Base-by-base conservation (phyloP, 2,888 invertebrate species). In the Drosophila rellima region DNA sequence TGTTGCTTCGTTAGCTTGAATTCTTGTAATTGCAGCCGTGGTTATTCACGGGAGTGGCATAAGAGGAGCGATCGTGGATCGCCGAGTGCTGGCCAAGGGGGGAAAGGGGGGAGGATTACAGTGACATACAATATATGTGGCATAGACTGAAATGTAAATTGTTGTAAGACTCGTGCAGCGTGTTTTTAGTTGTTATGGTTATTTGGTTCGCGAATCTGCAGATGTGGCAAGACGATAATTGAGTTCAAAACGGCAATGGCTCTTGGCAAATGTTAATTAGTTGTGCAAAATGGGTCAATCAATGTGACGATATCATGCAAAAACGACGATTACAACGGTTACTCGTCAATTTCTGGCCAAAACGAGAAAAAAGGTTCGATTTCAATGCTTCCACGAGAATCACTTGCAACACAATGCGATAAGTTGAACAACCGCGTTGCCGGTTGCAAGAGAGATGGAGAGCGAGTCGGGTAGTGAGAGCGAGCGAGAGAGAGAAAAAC, bases 231-330 rank as follows among this genome's bases (percentile, higher is more conserved):
- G 70, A 84, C 66, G 80, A 89, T 89, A 89, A 89, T 85, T 89
- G 86, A 88, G 87, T 86, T 80, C 81, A 88, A 83, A 82, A 56
- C 82, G 74, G 64, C 86, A 73, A 70, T 66, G 76, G 62, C 60
- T 76, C 85, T 89, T 89, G 77, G 84, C 77, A 84, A 84, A 84
- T 89, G 89, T 87, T 89, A 87, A 84, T 89, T 87, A 87, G 82
- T 71, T 82, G 74, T 61, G 65, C 59, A 78, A 85, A 79, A 88
- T 84, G 73, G 87, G 89, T 79, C 77, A 82, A 82, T 68, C 70
- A 79, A 56, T 52, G 50, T 50, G 50, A 31, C 51, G 35, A 35
- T 57, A 70, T 70, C 66, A 61, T 52, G 63, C 42, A 66, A 44
- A 62, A 37, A 0, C 26, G 26, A 5, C 72, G 51, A 63, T 68